Base-by-base conservation (phyloP, 2,113 vertebrate species). In the Hylia prasina region DNA sequence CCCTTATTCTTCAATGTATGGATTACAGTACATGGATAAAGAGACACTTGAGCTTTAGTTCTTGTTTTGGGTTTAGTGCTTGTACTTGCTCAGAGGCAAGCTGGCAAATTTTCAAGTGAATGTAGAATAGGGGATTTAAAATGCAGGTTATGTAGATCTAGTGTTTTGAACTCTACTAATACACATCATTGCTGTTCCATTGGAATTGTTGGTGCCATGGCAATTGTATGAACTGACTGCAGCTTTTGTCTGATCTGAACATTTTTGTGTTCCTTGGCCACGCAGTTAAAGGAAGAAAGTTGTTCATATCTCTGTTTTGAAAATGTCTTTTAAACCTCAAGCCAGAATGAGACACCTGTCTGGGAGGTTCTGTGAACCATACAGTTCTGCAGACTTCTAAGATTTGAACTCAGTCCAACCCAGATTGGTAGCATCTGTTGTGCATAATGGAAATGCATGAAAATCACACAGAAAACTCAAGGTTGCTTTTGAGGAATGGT, bases 371-470 rank as follows among this genome's bases (percentile, higher is more conserved):
- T 91, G 54, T 79, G 81, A 93, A 48, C 53, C n/a, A 17, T 69
- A 6, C 5, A 47, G 37, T 27, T 91, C 33, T 78, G 57, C 65
- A 85, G 60, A 35, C 58, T 88, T 64, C 61, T 13, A 69, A 25
- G 25, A 16, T 58, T 51, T 93, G 87, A 76, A 45, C 18, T 75
- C 2, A 0, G 4, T 80, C 89, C 94, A 93, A 6, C 76, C 20
- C 76, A 81, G 45, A 78, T 61, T 90, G 63, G 54, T 69, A 91
- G 47, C 89, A 88, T 90, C 84, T 96, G 90, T 72, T 89, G 15
- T 8, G 28, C 9, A 5, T 57, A n/a, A 47, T 85, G 54, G 53
- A 72, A 72, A 24, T 47, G 24, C 58, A 71, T 68, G 66, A 82
- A 82, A 89, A 79, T 5, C 13, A 69, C 10, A 81, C 5, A 44